A percentile compares a stretch with the other conserved stretches of the same genome.
Conservation (phyloP, 2,113 vertebrate genomes). For the Synchiropus splendidus region DNA sequence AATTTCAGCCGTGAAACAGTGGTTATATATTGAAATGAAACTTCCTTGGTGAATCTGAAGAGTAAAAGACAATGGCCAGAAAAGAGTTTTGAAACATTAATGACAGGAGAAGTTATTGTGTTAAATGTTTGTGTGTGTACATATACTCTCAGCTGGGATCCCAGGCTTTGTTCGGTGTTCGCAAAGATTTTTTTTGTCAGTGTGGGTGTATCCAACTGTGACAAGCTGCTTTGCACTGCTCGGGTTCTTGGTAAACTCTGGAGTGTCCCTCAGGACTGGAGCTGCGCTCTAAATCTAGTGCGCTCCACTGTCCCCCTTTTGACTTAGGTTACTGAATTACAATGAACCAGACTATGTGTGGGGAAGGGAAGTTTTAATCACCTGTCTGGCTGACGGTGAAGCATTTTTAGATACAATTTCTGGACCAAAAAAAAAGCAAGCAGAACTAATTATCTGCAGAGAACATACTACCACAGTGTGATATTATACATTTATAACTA, state of each 20-base stretch:
- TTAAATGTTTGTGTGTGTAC: conserved; percentile 40
- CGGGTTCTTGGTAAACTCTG: conserved; percentile 55
- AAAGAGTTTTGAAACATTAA: no score
- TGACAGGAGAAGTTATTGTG: conserved; percentile 22
- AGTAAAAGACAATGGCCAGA: no score
- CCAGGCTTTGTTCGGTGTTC: conserved; percentile 65
- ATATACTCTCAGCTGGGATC: conserved; percentile 61
- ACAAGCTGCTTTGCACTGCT: conserved; percentile 54
- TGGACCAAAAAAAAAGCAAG: no score
- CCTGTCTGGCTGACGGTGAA: conserved; percentile 10
- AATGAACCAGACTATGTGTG: conserved; percentile 30
- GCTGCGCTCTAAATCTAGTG: conserved; percentile 11
- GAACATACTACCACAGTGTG: no score
- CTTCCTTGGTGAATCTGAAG: no score
- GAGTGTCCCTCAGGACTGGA: conserved; percentile 50
- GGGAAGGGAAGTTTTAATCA: conserved; percentile 18
- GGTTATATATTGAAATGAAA: no score
- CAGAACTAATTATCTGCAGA: not conserved
- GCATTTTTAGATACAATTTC: not conserved
- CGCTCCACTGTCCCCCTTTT: conserved; percentile 33
- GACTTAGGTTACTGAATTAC: conserved; percentile 49
- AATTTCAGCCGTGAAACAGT: no score
- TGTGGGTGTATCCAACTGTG: conserved; percentile 70
- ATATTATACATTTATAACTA: no score
- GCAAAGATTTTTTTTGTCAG: conserved; percentile 59